Base-by-base conservation (phyloP, 2,888 invertebrate species). In the Patella pellucida region DNA sequence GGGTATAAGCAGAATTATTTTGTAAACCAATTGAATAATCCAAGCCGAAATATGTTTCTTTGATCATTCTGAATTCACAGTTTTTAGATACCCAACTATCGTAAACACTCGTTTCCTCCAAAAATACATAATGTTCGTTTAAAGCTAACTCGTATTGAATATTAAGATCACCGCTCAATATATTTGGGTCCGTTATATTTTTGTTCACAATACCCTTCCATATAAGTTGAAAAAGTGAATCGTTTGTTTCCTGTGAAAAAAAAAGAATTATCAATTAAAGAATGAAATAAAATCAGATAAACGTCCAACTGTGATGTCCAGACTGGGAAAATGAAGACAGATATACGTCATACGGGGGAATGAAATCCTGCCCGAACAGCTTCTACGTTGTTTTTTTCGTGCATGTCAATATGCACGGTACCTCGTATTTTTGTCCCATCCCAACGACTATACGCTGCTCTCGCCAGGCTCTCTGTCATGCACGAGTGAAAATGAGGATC, bases 21-120 rank as follows among this genome's bases (percentile, higher is more conserved):
- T 62, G 62, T 62, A 62, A 62, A 62, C 62, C 62, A 19, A 62
- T 23, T 3, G 62, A 19, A 62, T 23, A 62, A 62, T 62, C 62
- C 2, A 62, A 23, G 11, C 23, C 9, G 62, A 62, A 62, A 62
- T 62, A 62, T 14, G 19, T 23, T 23, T 62, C 62, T 62, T 62
- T 62, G 1, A 62, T 19, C 9, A 62, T 19, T 23, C 23, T 62
- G 9, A 62, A 23, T 62, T 62, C 19, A 62, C 62, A 62, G 14
- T 62, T 23, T 62, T 23, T 11, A 19, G 9, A 23, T 11, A 23
- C 2, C 3, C 19, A 62, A 5, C 23, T 14, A 11, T 62, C 62
- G 19, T 62, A 62, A 15, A 62, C 14, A 9, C 19, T 23, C 23
- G 11, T 23, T 12, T 62, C 62, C 19, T 12, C 62, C 9, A 62